A percentile compares a stretch with the other conserved stretches of the same genome.
phyloP scores from a whole-genome alignment of 2,797 vertebrate species.

The Halcyon smyrnensis region DNA sequence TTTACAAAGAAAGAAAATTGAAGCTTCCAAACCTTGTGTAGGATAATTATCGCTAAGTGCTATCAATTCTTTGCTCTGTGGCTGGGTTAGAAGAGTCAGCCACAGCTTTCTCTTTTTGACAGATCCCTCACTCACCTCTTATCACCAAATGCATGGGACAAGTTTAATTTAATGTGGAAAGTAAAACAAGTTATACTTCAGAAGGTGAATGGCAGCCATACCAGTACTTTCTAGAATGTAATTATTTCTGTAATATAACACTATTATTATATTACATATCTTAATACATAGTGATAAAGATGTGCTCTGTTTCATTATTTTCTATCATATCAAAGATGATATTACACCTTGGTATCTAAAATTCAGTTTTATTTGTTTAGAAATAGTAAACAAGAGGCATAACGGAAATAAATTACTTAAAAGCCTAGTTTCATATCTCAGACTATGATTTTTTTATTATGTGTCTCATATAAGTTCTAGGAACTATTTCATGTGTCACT shows the following conservation, averaged over 20 bases:
- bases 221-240: neutral
- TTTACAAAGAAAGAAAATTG: neutral
- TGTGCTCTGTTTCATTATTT: neutral
- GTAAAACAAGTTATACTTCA: neutral
- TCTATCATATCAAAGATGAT: neutral
- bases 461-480: neutral
- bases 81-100: neutral
- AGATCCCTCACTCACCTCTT: neutral
- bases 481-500: neutral
- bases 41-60: neutral
- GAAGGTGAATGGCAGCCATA: neutral
- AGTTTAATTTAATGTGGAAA: neutral
- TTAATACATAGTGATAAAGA: neutral
- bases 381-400: neutral
- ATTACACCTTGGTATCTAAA: neutral
- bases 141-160: neutral
- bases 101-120: neutral
- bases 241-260: neutral
- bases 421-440: neutral
- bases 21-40: neutral
- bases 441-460: neutral
- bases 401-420: too few relatives aligned
- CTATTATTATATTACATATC: neutral
- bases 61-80: neutral
- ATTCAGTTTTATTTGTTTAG: neutral